Evolutionary conservation across 2,113 vertebrate species (phyloP).

Genomic region (Balaenoptera acutorostrata): DNA sequence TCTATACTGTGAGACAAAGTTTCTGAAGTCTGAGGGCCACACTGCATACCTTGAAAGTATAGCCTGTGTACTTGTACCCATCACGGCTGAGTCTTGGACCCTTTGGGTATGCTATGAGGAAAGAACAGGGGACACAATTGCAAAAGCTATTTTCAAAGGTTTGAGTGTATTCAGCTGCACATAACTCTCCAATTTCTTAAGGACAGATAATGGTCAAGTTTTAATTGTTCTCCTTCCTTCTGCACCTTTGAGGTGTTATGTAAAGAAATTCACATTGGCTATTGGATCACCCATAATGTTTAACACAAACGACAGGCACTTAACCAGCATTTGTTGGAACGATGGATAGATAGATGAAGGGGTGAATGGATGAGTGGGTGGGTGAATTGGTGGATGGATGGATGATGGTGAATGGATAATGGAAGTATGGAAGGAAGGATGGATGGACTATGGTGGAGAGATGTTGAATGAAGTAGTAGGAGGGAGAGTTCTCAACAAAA

Average conservation of each 20-base stretch:
- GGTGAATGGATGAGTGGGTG: not conserved
- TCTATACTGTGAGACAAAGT: not conserved
- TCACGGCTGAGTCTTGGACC: not conserved
- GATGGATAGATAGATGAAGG: not conserved
- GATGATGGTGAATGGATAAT: not conserved
- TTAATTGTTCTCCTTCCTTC: not conserved
- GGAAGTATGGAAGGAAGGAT: not conserved
- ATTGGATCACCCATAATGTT: not conserved
- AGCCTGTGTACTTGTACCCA: not conserved
- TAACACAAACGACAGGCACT: not conserved
- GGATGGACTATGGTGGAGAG: not conserved
- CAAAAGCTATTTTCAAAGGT: not conserved
- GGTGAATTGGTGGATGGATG: not conserved
- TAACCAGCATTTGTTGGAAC: not conserved
- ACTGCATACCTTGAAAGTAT: not conserved
- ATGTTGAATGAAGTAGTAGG: not conserved
- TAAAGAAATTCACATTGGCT: not conserved
- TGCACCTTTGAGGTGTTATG: not conserved
- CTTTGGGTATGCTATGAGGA: not conserved
- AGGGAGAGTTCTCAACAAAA: not conserved
- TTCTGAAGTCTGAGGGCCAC: not conserved
- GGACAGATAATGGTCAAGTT: not conserved
- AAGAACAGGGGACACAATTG: not conserved
- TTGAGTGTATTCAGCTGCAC: not conserved
- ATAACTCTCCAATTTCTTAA: not conserved